Evolutionary conservation across 2,113 vertebrate species (phyloP).

Genomic region (Lethenteron camtschaticum): DNA sequence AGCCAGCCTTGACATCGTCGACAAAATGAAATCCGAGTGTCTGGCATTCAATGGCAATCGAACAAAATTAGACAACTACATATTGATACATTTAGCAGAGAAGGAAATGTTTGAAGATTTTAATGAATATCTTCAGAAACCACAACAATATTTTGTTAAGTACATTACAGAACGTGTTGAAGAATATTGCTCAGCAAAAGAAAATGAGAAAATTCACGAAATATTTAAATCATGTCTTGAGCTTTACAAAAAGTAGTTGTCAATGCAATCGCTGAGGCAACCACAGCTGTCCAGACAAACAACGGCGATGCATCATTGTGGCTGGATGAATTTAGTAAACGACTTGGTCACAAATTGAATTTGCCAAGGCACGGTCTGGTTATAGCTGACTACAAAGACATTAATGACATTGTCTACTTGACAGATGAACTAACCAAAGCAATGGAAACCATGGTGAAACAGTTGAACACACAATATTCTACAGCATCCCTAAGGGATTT

Average conservation of each 20-base stretch:
- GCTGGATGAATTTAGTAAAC: too few relatives aligned
- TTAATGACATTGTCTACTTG: too few relatives aligned
- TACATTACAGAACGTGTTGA: slow-evolving; percentile 18
- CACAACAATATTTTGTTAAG: slow-evolving; percentile 10
- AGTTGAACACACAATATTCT: too few relatives aligned
- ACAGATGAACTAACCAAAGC: too few relatives aligned
- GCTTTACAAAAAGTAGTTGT: slow-evolving; percentile 10
- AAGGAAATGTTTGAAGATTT: slow-evolving; percentile 25
- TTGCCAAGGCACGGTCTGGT: too few relatives aligned
- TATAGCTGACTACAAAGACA: too few relatives aligned
- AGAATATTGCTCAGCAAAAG: slow-evolving; percentile 12
- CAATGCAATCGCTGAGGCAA: slow-evolving; percentile 13
- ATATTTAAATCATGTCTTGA: slow-evolving; percentile 11
- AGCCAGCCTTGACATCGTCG: slow-evolving; percentile 15
- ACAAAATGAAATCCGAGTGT: slow-evolving; percentile 15
- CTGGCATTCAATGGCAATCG: slow-evolving; percentile 18
- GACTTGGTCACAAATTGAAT: too few relatives aligned
- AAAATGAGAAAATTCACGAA: slow-evolving; percentile 7
- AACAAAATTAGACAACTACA: slow-evolving; percentile 24
- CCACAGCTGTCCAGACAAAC: slow-evolving; percentile 10
- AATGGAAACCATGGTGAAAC: too few relatives aligned
- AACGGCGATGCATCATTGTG: slow-evolving; percentile 7
- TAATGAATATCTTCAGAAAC: slow-evolving; percentile 14
- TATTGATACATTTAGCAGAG: slow-evolving; percentile 26
- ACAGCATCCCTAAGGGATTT: too few relatives aligned